These are phyloP conservation scores for Willisornis vidua DNA, from an alignment of 2,113 vertebrate species.

Conservation along the genomic window DNA sequence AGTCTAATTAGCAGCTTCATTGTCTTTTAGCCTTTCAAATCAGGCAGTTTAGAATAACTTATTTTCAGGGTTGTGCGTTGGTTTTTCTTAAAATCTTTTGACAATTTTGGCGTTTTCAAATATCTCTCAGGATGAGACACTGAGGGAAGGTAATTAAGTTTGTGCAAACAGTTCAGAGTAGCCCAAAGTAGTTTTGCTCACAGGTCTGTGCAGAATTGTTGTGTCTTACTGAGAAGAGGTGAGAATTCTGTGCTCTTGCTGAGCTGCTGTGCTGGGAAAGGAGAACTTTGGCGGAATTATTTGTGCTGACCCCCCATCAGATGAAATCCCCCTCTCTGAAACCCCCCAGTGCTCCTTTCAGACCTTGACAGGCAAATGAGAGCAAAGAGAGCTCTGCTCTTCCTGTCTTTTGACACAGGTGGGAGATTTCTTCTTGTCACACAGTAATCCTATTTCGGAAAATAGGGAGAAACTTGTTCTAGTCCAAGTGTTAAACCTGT, in stretches of 20 bases:
- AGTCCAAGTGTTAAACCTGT: background rate
- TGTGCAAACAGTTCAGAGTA: background rate
- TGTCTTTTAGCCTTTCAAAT: background rate
- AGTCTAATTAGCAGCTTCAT: background rate
- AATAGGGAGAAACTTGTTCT: background rate
- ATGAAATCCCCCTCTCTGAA: background rate
- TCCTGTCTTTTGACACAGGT: background rate
- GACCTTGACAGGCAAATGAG: background rate
- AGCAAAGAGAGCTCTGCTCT: background rate
- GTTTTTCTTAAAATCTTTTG: background rate
- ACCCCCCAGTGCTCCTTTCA: background rate
- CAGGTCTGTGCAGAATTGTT: accelerated
- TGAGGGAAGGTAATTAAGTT: background rate
- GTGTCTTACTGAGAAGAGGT: background rate
- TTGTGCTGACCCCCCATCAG: background rate
- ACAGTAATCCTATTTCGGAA: background rate
- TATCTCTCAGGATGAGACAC: background rate
- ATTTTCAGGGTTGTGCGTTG: background rate
- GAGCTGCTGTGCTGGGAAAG: background rate
- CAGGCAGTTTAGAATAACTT: background rate
- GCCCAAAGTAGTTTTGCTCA: background rate
- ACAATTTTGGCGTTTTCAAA: background rate
- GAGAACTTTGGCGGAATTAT: background rate
- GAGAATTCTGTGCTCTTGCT: background rate
- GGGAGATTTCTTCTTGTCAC: background rate